Percentiles rank a stretch among this genome's conserved stretches.
Conservation (phyloP, 2,113 vertebrate genomes). For the Podilymbus podiceps region DNA sequence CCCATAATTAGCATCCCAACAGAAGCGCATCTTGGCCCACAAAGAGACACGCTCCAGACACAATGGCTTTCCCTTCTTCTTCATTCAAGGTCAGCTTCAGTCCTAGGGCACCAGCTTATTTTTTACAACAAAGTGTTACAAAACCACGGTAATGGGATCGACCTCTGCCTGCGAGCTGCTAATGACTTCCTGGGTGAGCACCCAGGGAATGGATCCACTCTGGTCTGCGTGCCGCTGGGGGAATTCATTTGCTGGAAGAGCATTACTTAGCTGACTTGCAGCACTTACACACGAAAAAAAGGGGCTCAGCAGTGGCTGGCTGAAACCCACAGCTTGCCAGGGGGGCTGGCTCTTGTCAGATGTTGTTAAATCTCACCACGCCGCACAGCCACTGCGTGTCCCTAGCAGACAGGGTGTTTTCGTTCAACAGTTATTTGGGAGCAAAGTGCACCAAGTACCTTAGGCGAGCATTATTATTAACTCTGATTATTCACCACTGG, state of each 20-base stretch:
- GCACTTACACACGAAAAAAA: background rate
- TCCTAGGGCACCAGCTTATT: background rate
- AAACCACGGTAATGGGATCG: slow-evolving; percentile 33
- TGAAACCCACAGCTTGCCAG: background rate
- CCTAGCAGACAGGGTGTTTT: slow-evolving; percentile 5
- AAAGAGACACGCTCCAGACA: background rate
- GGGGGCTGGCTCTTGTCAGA: slow-evolving; percentile 32
- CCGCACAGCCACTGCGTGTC: background rate
- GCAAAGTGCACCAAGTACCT: slow-evolving; percentile 41
- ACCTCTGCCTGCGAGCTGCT: slow-evolving; percentile 46
- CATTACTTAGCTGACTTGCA: slow-evolving; percentile 10
- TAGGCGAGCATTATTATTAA: slow-evolving; percentile 46
- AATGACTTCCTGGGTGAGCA: slow-evolving; percentile 56
- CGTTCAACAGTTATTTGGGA: background rate
- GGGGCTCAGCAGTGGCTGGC: background rate
- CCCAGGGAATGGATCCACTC: slow-evolving; percentile 15
- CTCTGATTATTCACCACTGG: background rate
- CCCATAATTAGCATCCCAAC: background rate
- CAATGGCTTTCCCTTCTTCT: background rate
- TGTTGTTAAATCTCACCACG: background rate
- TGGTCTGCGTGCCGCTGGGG: background rate
- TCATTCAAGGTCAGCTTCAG: slow-evolving; percentile 24
- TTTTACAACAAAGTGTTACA: slow-evolving; percentile 6
- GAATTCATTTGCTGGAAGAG: background rate
- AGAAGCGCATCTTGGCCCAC: rapidly evolving